Base-by-base conservation (phyloP, 2,113 vertebrate genomes). In the Panthera leo region DNA sequence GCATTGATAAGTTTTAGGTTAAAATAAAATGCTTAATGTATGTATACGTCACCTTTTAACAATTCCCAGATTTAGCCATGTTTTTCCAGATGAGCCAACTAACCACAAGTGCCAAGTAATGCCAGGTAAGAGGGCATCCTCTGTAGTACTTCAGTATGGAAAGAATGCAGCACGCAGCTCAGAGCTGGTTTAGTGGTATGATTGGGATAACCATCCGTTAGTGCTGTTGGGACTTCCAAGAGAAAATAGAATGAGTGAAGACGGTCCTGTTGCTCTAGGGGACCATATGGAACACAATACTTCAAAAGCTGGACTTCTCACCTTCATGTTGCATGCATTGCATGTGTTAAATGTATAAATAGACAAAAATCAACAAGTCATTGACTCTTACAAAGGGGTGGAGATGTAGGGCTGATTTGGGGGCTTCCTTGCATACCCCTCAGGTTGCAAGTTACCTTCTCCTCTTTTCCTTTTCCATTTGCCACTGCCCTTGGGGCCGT, bases 21-120 rank as follows among this genome's bases (percentile, higher is more conserved):
- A 75, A 92, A 92, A 83, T 93, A 91, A 85, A 87, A 95, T 89
- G 27, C 55, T 84, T 89, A 16, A 27, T 71, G 63, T 48, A 86
- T 73, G 27, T 42, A 21, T 31, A 31, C 13, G 70, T 94, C 68
- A 65, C 48, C 51, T 84, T 85, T 75, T 42, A 87, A 90, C 31
- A 53, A 95, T 84, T 92, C 63, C 34, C 27, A 79, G 67, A 27
- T 51, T 93, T n/a, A 73, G 63, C 12, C 39, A 27, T 8, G 4
- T 70, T 91, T 96, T 86, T 96, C n/a, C 63, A 61, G 80, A 21
- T 39, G 27, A 85, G 45, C 58, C 94, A 85, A 45, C 45, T 61
- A 82, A 79, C 21, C 31, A 16, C 25, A 29, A 29, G 13, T 85
- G n/a, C 21, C 79, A 75, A 48, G n/a, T 76, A 79, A 48, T 71